These are phyloP conservation scores for Erebia palarica DNA, from an alignment of 2,888 invertebrate genomes.

Conservation along the genomic window DNA sequence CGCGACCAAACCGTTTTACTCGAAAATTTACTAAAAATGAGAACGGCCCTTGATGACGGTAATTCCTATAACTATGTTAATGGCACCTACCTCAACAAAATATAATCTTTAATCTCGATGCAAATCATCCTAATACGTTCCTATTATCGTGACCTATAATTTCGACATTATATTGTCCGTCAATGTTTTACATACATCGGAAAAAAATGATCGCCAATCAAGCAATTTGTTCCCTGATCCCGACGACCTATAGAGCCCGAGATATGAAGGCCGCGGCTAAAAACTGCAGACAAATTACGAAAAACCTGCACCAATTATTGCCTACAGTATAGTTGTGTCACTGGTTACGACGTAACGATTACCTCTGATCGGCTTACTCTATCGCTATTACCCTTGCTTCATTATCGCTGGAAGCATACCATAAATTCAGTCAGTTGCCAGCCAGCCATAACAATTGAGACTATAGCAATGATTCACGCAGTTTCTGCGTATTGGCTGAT, in stretches of 20 bases:
- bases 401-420: too few species aligned
- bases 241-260: not conserved
- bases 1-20: constrained; percentile 49
- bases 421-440: too few species aligned
- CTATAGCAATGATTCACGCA: too few species aligned
- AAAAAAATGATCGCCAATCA: constrained; percentile 78
- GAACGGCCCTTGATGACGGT: constrained; percentile 75
- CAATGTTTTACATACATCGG: constrained; percentile 79
- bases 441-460: too few species aligned
- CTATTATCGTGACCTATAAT: constrained; percentile 81
- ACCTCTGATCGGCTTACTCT: too few species aligned
- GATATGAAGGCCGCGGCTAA: not conserved
- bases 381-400: too few species aligned
- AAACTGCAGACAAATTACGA: not conserved
- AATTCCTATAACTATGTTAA: constrained; percentile 81
- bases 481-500: too few species aligned
- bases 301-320: too few species aligned
- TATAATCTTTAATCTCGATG: constrained; percentile 82
- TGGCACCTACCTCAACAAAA: constrained; percentile 78
- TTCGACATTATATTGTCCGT: constrained; percentile 81
- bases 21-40: constrained; percentile 55
- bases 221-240: constrained; percentile 71
- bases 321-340: too few species aligned
- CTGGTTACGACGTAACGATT: too few species aligned
- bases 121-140: constrained; percentile 81